Evolutionary conservation across 2,797 vertebrate species (phyloP), one percentile per base, ranked within the genome.

Genomic region (Amniataba percoides): DNA sequence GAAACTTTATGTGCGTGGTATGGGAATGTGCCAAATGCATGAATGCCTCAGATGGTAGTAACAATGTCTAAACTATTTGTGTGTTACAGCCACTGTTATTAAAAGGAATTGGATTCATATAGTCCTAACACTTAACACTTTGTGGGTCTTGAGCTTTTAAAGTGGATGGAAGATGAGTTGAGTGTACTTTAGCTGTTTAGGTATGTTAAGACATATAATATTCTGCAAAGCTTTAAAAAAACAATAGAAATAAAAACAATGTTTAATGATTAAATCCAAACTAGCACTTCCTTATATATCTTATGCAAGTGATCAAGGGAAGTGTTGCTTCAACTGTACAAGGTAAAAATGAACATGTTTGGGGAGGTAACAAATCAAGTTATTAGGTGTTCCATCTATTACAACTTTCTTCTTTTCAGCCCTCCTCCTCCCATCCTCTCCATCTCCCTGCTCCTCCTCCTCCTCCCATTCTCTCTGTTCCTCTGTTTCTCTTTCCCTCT

Each of bases 401-500:
- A 83, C 45, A 89, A 89, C 80, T 90, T 91, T 86, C 62, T 84
- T 83, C 79, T 78, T 77, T 62, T 63, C 61, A 78, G 61, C 73
- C 74, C 66, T 86, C 82, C 74, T 90, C 74, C 78, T 87, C 77
- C 71, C 70, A 58, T 82, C 78, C 74, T 84, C 83, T 77, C 71
- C 77, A 81, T 88, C 71, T 81, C 74, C 63, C 80, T 81, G 62
- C 75, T 87, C 77, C 78, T 80, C 78, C 73, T 84, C 77, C 83
- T 89, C 81, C 83, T 88, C 78, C 79, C 74, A 83, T 87, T 89
- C 88, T 92, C 86, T 90, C 70, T 87, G 82, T 90, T 87, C 86
- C 85, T 90, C 87, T 93, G 92, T 90, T 92, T 89, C 84, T 90
- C 84, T 90, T 87, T 94, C 94, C 95, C 95, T 80, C 82, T 93